Conservation (phyloP, 2,797 vertebrate genomes). For the Psittacula echo region DNA sequence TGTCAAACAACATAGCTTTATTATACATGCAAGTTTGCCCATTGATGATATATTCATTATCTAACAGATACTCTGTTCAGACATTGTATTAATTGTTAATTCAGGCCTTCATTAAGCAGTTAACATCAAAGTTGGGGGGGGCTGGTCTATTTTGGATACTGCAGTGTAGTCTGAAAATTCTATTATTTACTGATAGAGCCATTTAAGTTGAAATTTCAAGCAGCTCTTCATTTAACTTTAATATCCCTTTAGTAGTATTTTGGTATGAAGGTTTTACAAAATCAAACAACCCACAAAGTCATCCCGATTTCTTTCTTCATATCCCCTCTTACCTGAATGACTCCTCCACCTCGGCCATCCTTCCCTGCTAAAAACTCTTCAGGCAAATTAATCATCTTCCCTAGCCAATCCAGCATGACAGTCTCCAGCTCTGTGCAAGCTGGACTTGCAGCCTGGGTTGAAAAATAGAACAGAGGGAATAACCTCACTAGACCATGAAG, state of each 20-base stretch:
- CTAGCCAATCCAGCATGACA: constrained; percentile 96
- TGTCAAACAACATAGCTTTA: not conserved
- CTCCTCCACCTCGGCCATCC: constrained; percentile 88
- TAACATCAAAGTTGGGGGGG: not conserved
- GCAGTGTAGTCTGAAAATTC: not conserved
- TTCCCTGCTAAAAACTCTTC: constrained; percentile 88
- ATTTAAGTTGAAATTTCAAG: not conserved
- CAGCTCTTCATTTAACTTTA: not conserved
- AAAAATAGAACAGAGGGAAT: constrained; percentile 11
- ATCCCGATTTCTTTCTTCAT: not conserved
- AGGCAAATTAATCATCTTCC: constrained; percentile 91
- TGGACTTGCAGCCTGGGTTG: constrained; percentile 89
- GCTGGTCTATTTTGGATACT: not conserved
- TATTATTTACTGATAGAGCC: not conserved
- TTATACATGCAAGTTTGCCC: not conserved
- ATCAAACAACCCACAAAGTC: not conserved
- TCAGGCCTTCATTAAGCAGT: not conserved
- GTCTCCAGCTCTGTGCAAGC: constrained; percentile 97
- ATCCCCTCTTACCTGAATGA: constrained; percentile 88
- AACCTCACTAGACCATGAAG: not conserved
- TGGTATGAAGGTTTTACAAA: not conserved
- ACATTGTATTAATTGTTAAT: not conserved
- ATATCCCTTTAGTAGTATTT: not conserved
- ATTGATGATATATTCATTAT: not conserved
- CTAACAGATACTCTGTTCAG: not conserved